Conservation (phyloP, 2,113 vertebrate genomes). For the Vimba vimba region DNA sequence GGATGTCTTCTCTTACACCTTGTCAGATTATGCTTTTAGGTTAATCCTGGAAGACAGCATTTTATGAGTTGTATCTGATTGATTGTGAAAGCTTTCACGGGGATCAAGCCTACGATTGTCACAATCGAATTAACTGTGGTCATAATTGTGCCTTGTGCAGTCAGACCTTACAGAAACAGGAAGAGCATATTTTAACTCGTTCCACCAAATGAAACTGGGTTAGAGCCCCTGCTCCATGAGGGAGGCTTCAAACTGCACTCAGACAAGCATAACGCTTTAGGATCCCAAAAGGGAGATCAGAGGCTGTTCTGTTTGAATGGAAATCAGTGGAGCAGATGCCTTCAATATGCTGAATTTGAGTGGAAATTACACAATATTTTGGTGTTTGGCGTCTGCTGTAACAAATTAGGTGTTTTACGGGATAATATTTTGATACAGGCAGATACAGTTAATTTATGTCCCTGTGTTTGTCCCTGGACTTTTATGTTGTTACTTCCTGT, state of each 20-base stretch:
- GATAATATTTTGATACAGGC: neutral
- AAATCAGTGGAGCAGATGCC: neutral
- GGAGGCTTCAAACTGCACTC: neutral
- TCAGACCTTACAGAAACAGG: neutral
- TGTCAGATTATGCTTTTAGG: conserved; percentile 36
- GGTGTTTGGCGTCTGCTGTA: neutral
- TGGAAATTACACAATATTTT: neutral
- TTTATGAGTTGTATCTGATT: conserved; percentile 17
- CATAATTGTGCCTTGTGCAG: neutral
- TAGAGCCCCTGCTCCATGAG: neutral
- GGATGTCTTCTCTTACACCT: conserved; percentile 28
- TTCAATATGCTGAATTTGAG: conserved; percentile 6
- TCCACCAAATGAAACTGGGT: conserved; percentile 9
- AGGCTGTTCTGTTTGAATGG: conserved; percentile 14
- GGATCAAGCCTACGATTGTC: neutral
- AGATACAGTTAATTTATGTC: neutral
- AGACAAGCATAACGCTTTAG: neutral
- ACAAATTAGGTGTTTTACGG: neutral
- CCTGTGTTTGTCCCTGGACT: too few species aligned
- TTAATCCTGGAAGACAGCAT: conserved; percentile 20
- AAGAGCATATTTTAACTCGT: conserved; percentile 26
- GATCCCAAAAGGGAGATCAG: neutral
- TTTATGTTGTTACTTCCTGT: too few species aligned
- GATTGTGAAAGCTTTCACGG: conserved; percentile 39
- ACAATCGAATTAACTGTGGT: neutral